Conservation (phyloP, 2,797 vertebrate species). For the Brotula barbata region DNA sequence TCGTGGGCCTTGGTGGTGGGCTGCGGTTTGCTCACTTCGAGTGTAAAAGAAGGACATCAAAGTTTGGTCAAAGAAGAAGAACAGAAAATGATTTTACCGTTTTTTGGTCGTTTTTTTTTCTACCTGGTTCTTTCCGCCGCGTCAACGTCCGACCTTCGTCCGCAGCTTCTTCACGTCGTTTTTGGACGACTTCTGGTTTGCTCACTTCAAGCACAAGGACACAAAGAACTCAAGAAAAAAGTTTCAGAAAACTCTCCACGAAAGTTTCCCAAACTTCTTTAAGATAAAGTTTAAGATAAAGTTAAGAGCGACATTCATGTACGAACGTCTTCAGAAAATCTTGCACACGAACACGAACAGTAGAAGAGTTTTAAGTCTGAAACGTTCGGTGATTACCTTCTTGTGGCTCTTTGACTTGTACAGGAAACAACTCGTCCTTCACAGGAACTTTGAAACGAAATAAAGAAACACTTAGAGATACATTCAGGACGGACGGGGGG, state of each 20-base stretch:
- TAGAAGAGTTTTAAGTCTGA: not conserved
- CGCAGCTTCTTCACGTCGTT: too few species aligned
- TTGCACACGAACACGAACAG: constrained; percentile 7
- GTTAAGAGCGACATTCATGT: constrained; percentile 50
- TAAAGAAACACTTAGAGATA: constrained; percentile 49
- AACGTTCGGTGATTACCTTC: constrained; percentile 61
- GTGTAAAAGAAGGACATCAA: constrained; percentile 36
- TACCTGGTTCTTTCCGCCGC: constrained; percentile 31
- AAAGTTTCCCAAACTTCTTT: constrained; percentile 11
- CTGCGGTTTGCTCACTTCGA: constrained; percentile 57
- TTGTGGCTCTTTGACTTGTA: constrained; percentile 44
- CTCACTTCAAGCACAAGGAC: constrained; percentile 56
- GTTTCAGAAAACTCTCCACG: not conserved
- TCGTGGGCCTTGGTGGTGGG: constrained; percentile 80
- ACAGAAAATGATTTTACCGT: constrained; percentile 28
- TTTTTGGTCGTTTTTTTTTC: constrained; percentile 42
- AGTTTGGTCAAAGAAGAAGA: not conserved
- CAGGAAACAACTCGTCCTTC: constrained; percentile 51
- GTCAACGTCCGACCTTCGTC: too few species aligned
- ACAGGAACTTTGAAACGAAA: constrained; percentile 68
- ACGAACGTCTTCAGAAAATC: constrained; percentile 42
- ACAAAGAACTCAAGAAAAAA: constrained; percentile 32
- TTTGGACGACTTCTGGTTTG: constrained; percentile 23
- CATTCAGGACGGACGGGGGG: constrained; percentile 8
- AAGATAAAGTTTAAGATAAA: constrained; percentile 3